Percentiles rank a stretch among this genome's conserved stretches.
phyloP scores from a whole-genome alignment of 2,113 vertebrate species.

The Pseudopodoces humilis region DNA sequence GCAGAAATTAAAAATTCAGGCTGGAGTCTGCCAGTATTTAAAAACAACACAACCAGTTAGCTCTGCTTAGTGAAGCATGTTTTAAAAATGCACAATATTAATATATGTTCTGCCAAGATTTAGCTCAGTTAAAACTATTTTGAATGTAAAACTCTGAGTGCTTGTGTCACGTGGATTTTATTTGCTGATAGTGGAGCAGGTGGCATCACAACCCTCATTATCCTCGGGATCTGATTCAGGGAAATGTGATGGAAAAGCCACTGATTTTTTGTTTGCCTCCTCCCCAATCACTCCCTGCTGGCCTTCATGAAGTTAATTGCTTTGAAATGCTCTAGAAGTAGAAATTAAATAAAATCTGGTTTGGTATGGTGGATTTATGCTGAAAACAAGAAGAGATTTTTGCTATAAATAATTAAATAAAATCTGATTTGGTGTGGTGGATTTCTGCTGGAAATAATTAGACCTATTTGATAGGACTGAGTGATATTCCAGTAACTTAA shows the following conservation, averaged over 20 bases:
- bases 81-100: conserved; percentile 11
- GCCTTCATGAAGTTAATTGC: neutral
- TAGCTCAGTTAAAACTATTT: neutral
- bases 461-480: neutral
- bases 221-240: neutral
- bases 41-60: neutral
- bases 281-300: neutral
- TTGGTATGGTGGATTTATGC: neutral
- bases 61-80: neutral
- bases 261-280: neutral
- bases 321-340: neutral
- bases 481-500: neutral
- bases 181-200: neutral
- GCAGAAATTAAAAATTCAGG: neutral
- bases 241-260: neutral
- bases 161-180: neutral
- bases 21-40: neutral
- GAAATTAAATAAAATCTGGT: neutral
- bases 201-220: neutral
- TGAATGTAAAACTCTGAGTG: neutral
- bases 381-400: neutral
- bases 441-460: neutral
- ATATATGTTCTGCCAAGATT: neutral
- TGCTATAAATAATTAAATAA: neutral
- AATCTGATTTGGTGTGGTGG: neutral